These are phyloP conservation scores for Hybos culiciformis DNA, from an alignment of 2,888 invertebrate genomes.

Conservation along the genomic window DNA sequence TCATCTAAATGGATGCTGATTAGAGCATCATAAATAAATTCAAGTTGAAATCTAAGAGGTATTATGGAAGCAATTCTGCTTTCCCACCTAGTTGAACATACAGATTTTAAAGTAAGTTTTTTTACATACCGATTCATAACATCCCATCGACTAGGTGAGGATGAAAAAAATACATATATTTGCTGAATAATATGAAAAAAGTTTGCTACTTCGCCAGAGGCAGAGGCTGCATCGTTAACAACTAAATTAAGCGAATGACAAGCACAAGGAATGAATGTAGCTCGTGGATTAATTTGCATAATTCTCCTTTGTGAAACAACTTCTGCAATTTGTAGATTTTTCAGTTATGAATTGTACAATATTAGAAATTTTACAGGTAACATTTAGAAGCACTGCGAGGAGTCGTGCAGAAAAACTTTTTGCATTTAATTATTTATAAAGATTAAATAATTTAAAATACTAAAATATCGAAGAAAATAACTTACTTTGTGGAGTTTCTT, in stretches of 20 bases:
- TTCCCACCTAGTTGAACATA: conserved; percentile 1
- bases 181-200: neutral
- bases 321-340: no score
- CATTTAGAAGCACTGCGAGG: no score
- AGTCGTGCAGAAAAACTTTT: no score
- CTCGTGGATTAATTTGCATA: neutral
- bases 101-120: neutral
- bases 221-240: neutral
- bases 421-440: no score
- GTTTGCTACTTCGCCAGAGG: neutral
- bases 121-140: neutral
- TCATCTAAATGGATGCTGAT: neutral
- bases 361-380: no score
- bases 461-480: no score
- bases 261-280: neutral
- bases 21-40: neutral
- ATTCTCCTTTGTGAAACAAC: conserved; percentile 1
- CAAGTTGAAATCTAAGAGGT: no score
- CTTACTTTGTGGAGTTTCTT: no score
- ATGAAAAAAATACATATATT: conserved; percentile 1
- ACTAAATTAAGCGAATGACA: neutral
- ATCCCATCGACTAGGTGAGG: neutral
- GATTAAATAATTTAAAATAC: no score
- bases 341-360: no score
- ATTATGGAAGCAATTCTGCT: neutral